Percentiles rank a stretch among this genome's conserved stretches.
Evolutionary conservation across 2,113 vertebrate species (phyloP).

Genomic region (Rynchops niger): DNA sequence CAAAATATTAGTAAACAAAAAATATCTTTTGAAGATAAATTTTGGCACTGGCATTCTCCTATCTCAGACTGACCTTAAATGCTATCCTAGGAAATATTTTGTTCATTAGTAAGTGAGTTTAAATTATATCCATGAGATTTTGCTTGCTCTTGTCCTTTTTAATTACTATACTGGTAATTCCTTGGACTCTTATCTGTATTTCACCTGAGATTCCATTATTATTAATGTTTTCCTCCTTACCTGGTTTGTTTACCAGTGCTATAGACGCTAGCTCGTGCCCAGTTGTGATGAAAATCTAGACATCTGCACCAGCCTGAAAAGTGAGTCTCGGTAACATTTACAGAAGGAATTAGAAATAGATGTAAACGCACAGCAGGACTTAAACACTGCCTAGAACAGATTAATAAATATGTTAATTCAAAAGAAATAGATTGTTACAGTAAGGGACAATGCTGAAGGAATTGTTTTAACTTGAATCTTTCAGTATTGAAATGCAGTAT

Average conservation of each 20-base stretch:
- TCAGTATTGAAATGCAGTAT: neutral
- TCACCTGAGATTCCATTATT: neutral
- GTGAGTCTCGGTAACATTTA: neutral
- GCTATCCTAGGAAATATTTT: neutral
- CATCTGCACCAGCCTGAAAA: neutral
- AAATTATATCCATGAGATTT: neutral
- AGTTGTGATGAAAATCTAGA: neutral
- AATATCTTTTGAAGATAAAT: slow-evolving; percentile 6
- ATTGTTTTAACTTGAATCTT: neutral
- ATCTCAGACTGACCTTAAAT: neutral
- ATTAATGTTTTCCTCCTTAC: neutral
- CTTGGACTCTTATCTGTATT: neutral
- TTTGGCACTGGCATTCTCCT: neutral
- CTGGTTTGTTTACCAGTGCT: neutral
- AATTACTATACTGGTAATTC: neutral
- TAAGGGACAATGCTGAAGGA: neutral
- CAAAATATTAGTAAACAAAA: slow-evolving; percentile 54
- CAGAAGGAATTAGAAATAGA: neutral
- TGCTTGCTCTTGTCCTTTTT: neutral
- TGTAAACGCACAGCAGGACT: neutral
- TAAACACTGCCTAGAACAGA: neutral
- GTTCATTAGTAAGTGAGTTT: neutral
- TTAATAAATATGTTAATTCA: neutral
- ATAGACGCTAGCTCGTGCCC: neutral
- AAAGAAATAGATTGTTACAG: neutral